Percentiles rank a stretch among this genome's conserved stretches.
Conservation (phyloP, 2,888 invertebrate genomes). For the Oithona nana region DNA sequence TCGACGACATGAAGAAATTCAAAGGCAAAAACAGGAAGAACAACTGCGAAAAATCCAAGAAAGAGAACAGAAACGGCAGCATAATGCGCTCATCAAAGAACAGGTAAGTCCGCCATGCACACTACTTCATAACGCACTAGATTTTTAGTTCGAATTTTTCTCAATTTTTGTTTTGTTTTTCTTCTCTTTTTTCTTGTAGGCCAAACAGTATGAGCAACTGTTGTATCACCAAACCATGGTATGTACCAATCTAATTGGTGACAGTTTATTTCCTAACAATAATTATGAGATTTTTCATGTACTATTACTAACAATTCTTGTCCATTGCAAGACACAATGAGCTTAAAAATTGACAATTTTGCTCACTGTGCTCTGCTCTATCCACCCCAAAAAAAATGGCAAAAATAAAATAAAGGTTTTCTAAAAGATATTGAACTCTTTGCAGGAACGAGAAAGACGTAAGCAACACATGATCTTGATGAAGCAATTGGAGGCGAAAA, state of each 20-base stretch:
- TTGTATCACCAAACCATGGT: background rate
- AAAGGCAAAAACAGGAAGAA: slow-evolving; percentile 59
- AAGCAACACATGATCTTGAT: slow-evolving; percentile 77
- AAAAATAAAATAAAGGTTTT: background rate
- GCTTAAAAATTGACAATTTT: too few relatives aligned
- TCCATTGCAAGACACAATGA: too few relatives aligned
- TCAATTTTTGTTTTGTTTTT: slow-evolving; percentile 7
- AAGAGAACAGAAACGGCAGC: slow-evolving; percentile 69
- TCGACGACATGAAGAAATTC: slow-evolving; percentile 33
- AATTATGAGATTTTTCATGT: background rate
- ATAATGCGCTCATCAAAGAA: slow-evolving; percentile 68
- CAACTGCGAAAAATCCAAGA: slow-evolving; percentile 68
- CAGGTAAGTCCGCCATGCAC: slow-evolving; percentile 43
- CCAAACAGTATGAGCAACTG: background rate
- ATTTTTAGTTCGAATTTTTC: background rate
- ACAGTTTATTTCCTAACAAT: background rate
- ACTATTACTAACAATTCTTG: background rate
- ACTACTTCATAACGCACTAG: background rate
- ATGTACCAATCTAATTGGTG: background rate
- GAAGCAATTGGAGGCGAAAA: slow-evolving; percentile 62
- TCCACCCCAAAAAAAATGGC: background rate
- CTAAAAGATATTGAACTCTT: background rate
- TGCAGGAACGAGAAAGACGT: slow-evolving; percentile 63
- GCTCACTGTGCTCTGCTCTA: background rate
- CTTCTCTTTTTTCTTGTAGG: slow-evolving; percentile 1